Evolutionary conservation across 1,140 invertebrate genomes (phyloP), one percentile per base, ranked within the genome.

Genomic region (Trachymyrmex cornetzi): DNA sequence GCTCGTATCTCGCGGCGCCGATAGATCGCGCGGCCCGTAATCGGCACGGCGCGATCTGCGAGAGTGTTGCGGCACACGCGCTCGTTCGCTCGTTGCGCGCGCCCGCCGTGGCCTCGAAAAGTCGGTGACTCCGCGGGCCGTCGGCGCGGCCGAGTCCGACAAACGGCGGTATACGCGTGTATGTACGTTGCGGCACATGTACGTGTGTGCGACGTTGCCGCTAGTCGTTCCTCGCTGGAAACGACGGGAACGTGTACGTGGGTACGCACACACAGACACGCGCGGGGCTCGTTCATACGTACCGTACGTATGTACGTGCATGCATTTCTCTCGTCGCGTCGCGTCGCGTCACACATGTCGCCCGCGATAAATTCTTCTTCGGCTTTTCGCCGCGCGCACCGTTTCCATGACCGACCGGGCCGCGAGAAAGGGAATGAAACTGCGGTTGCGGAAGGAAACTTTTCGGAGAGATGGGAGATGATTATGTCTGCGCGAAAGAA

Each of bases 21-120:
- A 93, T 93, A 95, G 95, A 95, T 95, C 93, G 95, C 95, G 95
- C 90, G 53, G 55, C 92, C n/a, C 92, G 92, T 93, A 94, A 94
- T 95, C 94, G 75, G 55, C 75, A 22, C 77, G 63, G 57, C 61
- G 61, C 55, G 77, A 86, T 85, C 85, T 69, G 77, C 77, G 48
- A 69, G 84, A 79, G 44, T 74, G 74, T 89, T 71, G 71, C 86
- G 72, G 71, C 87, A 50, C 81, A 64, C 63, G 22, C 27, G n/a
- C 50, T 57, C 53, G 50, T 38, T 67, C 27, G n/a, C 50, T 57
- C 53, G 50, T 38, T 67, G 69, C 69, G 69, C 77, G 59, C 77
- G 75, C 38, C 44, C 34, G 48, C 50, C 84, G 92, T 95, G 94
- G 94, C 94, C 94, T 95, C 94, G 94, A 95, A 95, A 95, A 95